Base-by-base conservation (phyloP, 2,797 vertebrate species). In the Chelon labrosus region DNA sequence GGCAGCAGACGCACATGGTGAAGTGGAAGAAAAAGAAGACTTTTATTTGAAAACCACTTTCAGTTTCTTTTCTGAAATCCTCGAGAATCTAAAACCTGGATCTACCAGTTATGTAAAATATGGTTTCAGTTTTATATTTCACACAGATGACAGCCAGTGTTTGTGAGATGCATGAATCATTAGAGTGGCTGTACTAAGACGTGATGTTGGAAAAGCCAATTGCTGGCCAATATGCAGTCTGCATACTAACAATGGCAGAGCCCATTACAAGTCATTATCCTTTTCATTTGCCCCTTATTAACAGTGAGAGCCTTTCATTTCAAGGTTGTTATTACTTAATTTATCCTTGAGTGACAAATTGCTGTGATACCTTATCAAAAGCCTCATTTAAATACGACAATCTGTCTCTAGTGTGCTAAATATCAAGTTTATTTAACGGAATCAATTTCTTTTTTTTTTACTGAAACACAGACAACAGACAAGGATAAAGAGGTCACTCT, bases 231-330 rank as follows among this genome's bases (percentile, higher is more conserved):
- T 12, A 68, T 14, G 13, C 63, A 0, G 70, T 54, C 84, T 80
- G 84, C 86, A 86, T 85, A 83, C 65, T 73, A 86, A 91, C 83
- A 79, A 73, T 9, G 56, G 22, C 0, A 53, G n/a, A 59, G 79
- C 77, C 79, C 37, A 83, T 88, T 73, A 88, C 75, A 59, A 53
- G 67, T 84, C 85, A 90, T 89, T 83, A 86, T 79, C 75, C 70
- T 62, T 65, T 72, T 85, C 73, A 71, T 64, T 71, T 63, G 82
- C 52, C 75, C 65, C 77, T 87, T 78, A 89, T 85, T 86, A 89
- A 87, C 85, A 85, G 78, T 7, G 73, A 79, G n/a, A 51, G 67
- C 80, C 79, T 84, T 82, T 89, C 89, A 92, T 92, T 90, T 92
- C 86, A 91, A 83, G 90, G 83, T 70, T 88, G 86, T 90, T 88